Percentiles rank a stretch among this genome's conserved stretches.
These are phyloP conservation scores for Batillaria attramentaria DNA, from an alignment of 1,140 invertebrate species.

Conservation along the genomic window DNA sequence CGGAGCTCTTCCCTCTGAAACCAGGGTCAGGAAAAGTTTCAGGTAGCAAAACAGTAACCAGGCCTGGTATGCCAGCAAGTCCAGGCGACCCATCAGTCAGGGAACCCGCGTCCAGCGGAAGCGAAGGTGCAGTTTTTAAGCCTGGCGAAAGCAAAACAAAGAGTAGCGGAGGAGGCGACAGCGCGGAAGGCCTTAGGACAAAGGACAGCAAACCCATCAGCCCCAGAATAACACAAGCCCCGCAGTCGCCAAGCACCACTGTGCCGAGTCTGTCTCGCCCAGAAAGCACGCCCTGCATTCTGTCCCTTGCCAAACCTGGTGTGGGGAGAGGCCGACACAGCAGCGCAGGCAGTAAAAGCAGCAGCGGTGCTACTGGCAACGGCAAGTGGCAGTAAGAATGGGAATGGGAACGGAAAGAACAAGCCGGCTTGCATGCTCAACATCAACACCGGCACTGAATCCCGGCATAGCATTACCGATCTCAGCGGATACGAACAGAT, in stretches of 20 bases:
- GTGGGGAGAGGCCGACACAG: not conserved
- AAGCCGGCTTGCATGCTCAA: not conserved
- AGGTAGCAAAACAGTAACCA: too few relatives aligned
- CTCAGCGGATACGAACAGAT: slow-evolving; percentile 45
- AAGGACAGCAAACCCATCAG: not conserved
- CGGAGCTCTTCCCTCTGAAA: too few relatives aligned
- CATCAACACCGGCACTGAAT: slow-evolving; percentile 5
- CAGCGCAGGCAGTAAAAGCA: not conserved
- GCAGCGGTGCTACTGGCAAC: not conserved
- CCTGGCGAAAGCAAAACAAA: too few relatives aligned
- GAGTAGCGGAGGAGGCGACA: too few relatives aligned
- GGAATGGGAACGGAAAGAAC: not conserved
- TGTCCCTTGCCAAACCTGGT: not conserved
- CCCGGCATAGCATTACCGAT: slow-evolving; percentile 44
- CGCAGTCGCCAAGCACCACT: not conserved
- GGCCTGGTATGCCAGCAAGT: not conserved
- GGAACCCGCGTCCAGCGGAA: not conserved
- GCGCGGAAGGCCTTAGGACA: not conserved
- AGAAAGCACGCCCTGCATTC: slow-evolving; percentile 17
- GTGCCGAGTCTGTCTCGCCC: slow-evolving; percentile 4
- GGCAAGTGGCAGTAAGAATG: not conserved
- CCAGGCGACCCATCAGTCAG: not conserved
- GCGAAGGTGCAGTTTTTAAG: not conserved
- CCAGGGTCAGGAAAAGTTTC: too few relatives aligned
- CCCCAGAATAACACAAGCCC: not conserved